Evolutionary conservation across 2,113 vertebrate species (phyloP).

Genomic region (Bagarius yarrelli): DNA sequence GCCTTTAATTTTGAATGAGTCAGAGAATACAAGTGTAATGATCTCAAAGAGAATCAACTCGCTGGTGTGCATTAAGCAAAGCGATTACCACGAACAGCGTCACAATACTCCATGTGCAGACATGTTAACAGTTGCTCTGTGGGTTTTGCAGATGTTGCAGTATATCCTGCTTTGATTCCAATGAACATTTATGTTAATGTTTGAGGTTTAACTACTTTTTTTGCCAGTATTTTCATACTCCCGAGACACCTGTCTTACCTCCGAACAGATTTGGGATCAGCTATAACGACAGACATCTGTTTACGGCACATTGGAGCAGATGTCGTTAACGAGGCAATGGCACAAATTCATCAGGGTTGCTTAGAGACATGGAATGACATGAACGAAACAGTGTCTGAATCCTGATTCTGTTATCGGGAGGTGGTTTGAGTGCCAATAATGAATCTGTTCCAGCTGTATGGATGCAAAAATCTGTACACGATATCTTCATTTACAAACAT

Average conservation of each 20-base stretch:
- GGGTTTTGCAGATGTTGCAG: not conserved
- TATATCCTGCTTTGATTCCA: not conserved
- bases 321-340: not conserved
- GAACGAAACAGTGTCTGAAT: no score
- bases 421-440: not conserved
- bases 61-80: conserved; percentile 10
- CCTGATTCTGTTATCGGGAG: not conserved
- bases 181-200: not conserved
- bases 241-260: not conserved
- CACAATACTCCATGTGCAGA: not conserved
- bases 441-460: not conserved
- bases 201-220: not conserved
- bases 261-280: not conserved
- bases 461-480: not conserved
- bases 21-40: conserved; percentile 19
- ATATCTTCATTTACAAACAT: not conserved
- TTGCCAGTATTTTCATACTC: not conserved
- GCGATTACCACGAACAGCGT: conserved; percentile 13
- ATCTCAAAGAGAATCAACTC: conserved; percentile 28
- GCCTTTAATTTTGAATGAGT: conserved; percentile 11
- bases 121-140: not conserved
- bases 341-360: not conserved
- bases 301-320: not conserved
- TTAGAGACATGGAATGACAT: not conserved
- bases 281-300: not conserved